These are phyloP conservation scores for Pyxicephalus adspersus DNA, from an alignment of 2,113 vertebrate species.

Conservation along the genomic window DNA sequence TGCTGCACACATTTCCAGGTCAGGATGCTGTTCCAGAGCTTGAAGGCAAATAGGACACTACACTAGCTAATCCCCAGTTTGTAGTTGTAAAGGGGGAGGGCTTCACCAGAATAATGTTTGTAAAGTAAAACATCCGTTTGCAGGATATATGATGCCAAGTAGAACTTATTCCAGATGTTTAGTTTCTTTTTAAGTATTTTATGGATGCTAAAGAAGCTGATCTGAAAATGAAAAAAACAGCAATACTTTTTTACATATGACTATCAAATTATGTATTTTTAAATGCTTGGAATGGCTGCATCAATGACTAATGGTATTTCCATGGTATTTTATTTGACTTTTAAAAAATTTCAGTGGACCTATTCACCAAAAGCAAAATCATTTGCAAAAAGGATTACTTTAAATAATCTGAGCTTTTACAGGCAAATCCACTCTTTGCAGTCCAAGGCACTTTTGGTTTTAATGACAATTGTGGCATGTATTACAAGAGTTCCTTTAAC, in stretches of 20 bases:
- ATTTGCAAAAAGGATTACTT: too few relatives aligned
- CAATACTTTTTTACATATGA: neutral
- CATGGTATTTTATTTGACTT: too few relatives aligned
- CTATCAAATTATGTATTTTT: too few relatives aligned
- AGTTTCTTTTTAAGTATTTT: neutral
- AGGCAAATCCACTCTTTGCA: too few relatives aligned
- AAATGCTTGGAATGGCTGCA: too few relatives aligned
- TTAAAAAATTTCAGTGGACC: too few relatives aligned
- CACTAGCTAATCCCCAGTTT: slow-evolving; percentile 26
- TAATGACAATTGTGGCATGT: too few relatives aligned
- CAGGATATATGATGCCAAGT: slow-evolving; percentile 50
- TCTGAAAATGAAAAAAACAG: neutral
- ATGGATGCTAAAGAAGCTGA: neutral
- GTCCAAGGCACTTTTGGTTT: too few relatives aligned
- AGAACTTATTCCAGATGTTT: slow-evolving; percentile 52
- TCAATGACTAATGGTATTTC: too few relatives aligned
- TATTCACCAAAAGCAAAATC: too few relatives aligned
- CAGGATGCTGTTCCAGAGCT: neutral
- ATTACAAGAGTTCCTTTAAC: too few relatives aligned
- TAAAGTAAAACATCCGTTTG: slow-evolving; percentile 44
- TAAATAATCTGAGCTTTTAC: too few relatives aligned
- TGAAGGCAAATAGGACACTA: slow-evolving; percentile 9
- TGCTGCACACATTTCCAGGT: slow-evolving; percentile 3
- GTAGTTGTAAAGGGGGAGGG: slow-evolving; percentile 15
- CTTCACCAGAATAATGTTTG: slow-evolving; percentile 38